Percentiles rank a stretch among this genome's conserved stretches.
Evolutionary conservation across 2,113 vertebrate species (phyloP).

Genomic region (Phalacrocorax aristotelis): DNA sequence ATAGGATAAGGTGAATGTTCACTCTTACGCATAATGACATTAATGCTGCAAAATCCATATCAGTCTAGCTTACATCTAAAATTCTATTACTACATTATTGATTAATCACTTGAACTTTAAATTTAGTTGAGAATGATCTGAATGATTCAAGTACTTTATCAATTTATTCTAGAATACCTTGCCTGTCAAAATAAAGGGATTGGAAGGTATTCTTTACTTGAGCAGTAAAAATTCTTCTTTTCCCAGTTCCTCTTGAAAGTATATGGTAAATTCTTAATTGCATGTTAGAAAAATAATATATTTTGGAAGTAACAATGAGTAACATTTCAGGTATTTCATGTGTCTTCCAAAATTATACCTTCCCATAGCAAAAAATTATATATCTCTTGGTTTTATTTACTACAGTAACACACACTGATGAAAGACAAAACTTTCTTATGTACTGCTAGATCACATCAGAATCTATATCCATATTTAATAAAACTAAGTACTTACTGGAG

Average conservation of each 20-base stretch:
- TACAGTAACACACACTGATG: neutral
- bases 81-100: conserved; percentile 73
- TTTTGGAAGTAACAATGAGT: neutral
- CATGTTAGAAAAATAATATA: neutral
- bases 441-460: neutral
- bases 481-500: neutral
- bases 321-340: neutral
- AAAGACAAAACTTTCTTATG: neutral
- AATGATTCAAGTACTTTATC: conserved; percentile 48
- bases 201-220: neutral
- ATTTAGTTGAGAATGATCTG: conserved; percentile 63
- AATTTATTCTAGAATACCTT: conserved; percentile 65
- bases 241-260: neutral
- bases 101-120: conserved; percentile 73
- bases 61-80: conserved; percentile 51
- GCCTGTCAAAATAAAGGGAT: conserved; percentile 49
- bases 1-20: conserved; percentile 54
- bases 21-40: conserved; percentile 53
- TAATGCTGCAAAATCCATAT: conserved; percentile 65
- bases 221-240: neutral
- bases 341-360: neutral
- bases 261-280: neutral
- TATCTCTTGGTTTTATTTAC: neutral
- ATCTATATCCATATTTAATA: neutral
- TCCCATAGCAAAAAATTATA: neutral